A percentile compares a stretch with the other conserved stretches of the same genome.
phyloP scores from a whole-genome alignment of 2,888 invertebrate genomes.

The Nowickia ferox region DNA sequence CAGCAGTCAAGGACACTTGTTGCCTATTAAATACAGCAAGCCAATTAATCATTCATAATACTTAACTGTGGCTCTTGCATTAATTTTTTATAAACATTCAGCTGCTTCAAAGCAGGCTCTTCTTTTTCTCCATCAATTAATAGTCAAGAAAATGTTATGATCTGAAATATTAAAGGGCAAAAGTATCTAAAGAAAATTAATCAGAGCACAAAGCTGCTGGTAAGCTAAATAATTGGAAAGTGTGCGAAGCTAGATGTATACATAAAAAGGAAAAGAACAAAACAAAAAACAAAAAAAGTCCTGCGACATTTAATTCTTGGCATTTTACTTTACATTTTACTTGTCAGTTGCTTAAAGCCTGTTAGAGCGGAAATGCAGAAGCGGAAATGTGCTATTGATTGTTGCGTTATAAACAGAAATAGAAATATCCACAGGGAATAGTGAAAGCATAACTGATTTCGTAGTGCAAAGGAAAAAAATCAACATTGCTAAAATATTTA shows the following conservation, averaged over 20 bases:
- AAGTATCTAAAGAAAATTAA: neutral
- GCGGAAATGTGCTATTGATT: constrained; percentile 14
- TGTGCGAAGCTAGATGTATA: neutral
- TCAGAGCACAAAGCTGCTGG: neutral
- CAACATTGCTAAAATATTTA: neutral
- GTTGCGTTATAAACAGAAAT: neutral
- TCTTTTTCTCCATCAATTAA: neutral
- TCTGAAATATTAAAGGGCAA: neutral
- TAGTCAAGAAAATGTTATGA: neutral
- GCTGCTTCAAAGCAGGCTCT: neutral
- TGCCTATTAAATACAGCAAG: no score
- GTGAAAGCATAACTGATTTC: neutral
- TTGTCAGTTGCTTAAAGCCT: no score
- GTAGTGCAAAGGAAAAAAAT: neutral
- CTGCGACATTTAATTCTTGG: no score
- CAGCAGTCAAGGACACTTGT: no score
- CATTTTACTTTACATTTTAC: no score
- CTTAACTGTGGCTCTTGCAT: neutral
- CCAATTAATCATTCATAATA: neutral
- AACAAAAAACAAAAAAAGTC: no score
- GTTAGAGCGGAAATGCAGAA: neutral
- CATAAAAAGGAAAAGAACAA: neutral
- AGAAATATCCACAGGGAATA: constrained; percentile 1
- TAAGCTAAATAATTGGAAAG: neutral
- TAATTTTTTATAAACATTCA: neutral